These are phyloP conservation scores for Grapholita molesta DNA, from an alignment of 1,140 invertebrate genomes.

Conservation along the genomic window DNA sequence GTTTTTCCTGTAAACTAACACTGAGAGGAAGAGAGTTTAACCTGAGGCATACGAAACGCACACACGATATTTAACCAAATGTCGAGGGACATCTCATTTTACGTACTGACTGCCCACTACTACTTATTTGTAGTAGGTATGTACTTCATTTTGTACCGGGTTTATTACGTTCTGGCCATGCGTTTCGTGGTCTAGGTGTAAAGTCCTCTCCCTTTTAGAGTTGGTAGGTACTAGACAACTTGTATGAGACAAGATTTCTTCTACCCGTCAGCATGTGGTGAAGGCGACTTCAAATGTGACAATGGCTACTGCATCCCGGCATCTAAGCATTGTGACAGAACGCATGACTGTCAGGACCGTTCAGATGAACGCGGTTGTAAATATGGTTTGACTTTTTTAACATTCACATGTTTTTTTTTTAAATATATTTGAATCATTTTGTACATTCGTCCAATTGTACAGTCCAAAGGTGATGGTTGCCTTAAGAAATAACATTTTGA, in stretches of 20 bases:
- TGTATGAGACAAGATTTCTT: slow-evolving; percentile 38
- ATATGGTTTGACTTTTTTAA: slow-evolving; percentile 63
- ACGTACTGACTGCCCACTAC: too few relatives aligned
- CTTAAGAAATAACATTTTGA: neutral
- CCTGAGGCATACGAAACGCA: too few relatives aligned
- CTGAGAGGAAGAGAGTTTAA: neutral
- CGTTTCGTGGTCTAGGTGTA: neutral
- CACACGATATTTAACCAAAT: too few relatives aligned
- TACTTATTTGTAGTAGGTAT: too few relatives aligned
- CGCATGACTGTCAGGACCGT: slow-evolving; percentile 85
- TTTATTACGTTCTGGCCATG: neutral
- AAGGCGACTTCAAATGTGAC: slow-evolving; percentile 79
- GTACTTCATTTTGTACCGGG: too few relatives aligned
- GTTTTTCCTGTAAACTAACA: neutral
- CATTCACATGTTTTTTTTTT: slow-evolving; percentile 19
- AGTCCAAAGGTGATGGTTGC: neutral
- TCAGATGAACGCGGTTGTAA: slow-evolving; percentile 88
- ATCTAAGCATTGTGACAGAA: slow-evolving; percentile 85
- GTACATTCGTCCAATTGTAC: neutral
- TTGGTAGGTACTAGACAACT: neutral
- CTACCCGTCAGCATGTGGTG: slow-evolving; percentile 68
- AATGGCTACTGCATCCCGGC: slow-evolving; percentile 85
- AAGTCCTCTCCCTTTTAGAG: neutral
- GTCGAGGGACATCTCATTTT: too few relatives aligned
- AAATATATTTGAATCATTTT: neutral